phyloP scores from a whole-genome alignment of 2,797 vertebrate genomes.

The Potorous gilbertii region DNA sequence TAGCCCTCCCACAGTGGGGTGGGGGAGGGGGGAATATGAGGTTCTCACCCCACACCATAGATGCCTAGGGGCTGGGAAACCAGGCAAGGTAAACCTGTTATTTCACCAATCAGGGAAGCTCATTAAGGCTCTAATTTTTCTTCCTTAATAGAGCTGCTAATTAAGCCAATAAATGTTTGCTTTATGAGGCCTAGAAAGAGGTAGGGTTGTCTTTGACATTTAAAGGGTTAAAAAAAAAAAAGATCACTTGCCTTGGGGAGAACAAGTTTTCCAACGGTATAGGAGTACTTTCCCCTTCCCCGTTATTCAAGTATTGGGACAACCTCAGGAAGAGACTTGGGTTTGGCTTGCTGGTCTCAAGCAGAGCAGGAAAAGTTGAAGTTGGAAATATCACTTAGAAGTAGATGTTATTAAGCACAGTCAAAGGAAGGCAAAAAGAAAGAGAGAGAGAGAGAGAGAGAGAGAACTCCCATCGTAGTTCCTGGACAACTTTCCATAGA shows the following conservation, averaged over 20 bases:
- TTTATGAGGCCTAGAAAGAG: conserved; percentile 61
- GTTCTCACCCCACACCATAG: conserved; percentile 35
- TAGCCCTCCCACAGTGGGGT: conserved; percentile 22
- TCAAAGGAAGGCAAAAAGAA: neutral
- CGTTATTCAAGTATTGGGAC: conserved; percentile 15
- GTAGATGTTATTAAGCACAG: neutral
- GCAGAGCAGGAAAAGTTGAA: neutral
- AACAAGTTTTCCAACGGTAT: conserved; percentile 11
- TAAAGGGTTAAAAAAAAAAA: conserved; percentile 55
- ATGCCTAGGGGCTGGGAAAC: conserved; percentile 70
- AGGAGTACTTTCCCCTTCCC: conserved; percentile 5
- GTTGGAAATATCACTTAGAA: neutral
- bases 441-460: too few relatives aligned
- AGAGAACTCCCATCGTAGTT: neutral
- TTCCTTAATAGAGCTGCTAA: conserved; percentile 78
- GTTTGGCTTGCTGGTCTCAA: neutral
- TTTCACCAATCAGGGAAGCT: conserved; percentile 76
- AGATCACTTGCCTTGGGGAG: conserved; percentile 30
- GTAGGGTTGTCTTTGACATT: conserved; percentile 20
- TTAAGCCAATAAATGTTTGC: conserved; percentile 77
- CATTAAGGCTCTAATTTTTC: conserved; percentile 79
- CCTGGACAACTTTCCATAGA: neutral
- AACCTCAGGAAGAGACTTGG: conserved; percentile 16
- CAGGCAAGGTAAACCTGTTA: conserved; percentile 64
- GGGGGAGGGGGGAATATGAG: neutral